Evolutionary conservation across 2,797 vertebrate species (phyloP).

Genomic region (Glyptemys insculpta): DNA sequence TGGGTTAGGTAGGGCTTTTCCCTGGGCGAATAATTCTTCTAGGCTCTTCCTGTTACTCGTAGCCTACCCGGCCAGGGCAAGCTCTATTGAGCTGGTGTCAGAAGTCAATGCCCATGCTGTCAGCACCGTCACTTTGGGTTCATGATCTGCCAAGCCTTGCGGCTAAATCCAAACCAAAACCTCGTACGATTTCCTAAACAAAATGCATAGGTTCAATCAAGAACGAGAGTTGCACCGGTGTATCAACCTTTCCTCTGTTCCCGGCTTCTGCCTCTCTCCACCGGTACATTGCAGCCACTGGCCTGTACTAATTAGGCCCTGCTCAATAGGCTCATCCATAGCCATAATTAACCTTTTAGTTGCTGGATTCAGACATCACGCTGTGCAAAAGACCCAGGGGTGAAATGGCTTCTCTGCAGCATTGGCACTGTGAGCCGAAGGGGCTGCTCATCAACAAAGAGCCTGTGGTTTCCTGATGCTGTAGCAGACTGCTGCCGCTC

Average conservation of each 20-base stretch:
- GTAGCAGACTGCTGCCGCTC: neutral
- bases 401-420: neutral
- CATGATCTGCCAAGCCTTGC: no score
- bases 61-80: conserved; percentile 25
- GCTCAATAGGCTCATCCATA: neutral
- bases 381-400: accelerated
- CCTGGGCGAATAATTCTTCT: neutral
- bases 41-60: neutral
- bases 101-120: neutral
- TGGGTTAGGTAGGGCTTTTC: neutral
- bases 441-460: neutral
- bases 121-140: neutral
- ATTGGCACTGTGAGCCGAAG: neutral
- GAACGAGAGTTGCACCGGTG: no score
- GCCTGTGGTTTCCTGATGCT: neutral
- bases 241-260: neutral
- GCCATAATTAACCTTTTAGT: neutral
- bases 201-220: neutral
- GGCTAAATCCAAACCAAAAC: neutral
- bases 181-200: neutral
- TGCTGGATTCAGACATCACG: neutral
- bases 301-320: neutral
- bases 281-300: neutral
- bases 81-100: neutral
- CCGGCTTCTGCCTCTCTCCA: neutral